Conservation (phyloP, 2,113 vertebrate species). For the Cyphomyrus plagiostoma region DNA sequence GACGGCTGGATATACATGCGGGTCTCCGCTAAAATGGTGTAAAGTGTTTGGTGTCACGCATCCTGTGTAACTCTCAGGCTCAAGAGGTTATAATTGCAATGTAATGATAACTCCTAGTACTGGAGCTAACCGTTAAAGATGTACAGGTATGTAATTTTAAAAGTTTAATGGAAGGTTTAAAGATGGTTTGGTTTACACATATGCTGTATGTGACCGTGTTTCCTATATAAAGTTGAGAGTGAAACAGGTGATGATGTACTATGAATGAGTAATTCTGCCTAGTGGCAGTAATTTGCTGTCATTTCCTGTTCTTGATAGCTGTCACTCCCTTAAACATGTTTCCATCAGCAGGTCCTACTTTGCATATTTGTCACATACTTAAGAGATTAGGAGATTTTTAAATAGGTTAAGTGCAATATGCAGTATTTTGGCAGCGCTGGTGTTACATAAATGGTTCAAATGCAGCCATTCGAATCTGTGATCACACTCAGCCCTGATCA, state of each 20-base stretch:
- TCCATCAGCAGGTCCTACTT: background rate
- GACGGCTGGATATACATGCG: background rate
- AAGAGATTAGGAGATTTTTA: background rate
- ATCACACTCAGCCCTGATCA: slow-evolving; percentile 14
- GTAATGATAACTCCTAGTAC: background rate
- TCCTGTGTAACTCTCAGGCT: background rate
- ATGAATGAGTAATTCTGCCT: background rate
- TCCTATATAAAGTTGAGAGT: background rate
- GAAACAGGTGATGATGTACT: background rate
- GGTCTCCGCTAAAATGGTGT: background rate
- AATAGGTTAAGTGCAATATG: slow-evolving; percentile 22
- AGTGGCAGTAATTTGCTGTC: background rate
- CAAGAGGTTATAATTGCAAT: background rate
- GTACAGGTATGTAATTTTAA: background rate
- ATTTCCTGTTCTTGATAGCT: background rate
- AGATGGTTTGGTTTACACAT: background rate
- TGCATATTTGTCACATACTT: background rate
- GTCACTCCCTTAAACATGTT: background rate
- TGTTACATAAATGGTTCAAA: slow-evolving; percentile 39
- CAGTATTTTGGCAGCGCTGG: slow-evolving; percentile 15
- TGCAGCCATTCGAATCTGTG: slow-evolving; percentile 6
- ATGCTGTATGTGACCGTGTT: background rate
- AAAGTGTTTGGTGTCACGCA: background rate
- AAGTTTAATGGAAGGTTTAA: background rate
- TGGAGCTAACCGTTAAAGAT: background rate